phyloP scores from a whole-genome alignment of 2,888 invertebrate species.

The Dicyrtomina minuta region DNA sequence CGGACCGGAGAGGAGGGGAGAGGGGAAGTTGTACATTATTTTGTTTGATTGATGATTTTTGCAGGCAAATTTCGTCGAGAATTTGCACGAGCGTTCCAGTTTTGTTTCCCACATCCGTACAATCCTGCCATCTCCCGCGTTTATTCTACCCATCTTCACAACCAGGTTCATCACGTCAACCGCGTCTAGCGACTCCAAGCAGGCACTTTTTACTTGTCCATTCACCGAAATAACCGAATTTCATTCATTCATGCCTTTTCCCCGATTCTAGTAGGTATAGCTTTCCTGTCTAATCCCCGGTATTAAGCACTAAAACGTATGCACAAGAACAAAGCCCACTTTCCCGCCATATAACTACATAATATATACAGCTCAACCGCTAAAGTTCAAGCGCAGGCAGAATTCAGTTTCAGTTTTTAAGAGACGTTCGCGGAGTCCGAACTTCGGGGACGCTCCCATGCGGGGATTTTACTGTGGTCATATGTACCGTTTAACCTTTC shows the following conservation, averaged over 20 bases:
- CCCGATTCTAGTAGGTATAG: background rate
- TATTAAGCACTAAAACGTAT: background rate
- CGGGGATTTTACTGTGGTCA: too few species aligned
- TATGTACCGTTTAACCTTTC: too few species aligned
- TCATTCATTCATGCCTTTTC: background rate
- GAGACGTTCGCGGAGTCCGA: too few species aligned
- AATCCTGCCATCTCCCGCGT: conserved; percentile 51
- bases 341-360: too few species aligned
- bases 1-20: background rate
- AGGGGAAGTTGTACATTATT: conserved; percentile 5
- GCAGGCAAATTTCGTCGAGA: conserved; percentile 73
- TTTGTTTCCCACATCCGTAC: conserved; percentile 48
- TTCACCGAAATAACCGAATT: background rate
- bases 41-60: conserved; percentile 56
- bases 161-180: conserved; percentile 39
- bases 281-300: background rate
- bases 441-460: too few species aligned
- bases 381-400: too few species aligned
- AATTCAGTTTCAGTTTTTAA: too few species aligned
- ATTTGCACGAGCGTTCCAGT: conserved; percentile 68
- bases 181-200: conserved; percentile 37
- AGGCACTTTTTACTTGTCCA: background rate
- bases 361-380: too few species aligned
- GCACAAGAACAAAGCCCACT: background rate
- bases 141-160: conserved; percentile 41